These are phyloP conservation scores for Nerophis lumbriciformis DNA, from an alignment of 2,113 vertebrate species.

Conservation along the genomic window DNA sequence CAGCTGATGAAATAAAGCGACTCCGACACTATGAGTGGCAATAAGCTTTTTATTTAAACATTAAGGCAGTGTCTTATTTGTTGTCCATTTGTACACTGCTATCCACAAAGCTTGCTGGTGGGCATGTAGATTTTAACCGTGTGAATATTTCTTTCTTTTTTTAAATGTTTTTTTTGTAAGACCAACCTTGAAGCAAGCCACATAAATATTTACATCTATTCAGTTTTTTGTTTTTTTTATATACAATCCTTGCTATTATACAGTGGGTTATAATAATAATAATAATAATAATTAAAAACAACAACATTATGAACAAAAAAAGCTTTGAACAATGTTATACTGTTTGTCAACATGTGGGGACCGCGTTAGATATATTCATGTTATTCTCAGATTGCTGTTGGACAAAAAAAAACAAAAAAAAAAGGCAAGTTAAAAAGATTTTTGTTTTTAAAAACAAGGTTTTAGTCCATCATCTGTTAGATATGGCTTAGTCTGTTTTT, in stretches of 20 bases:
- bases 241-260: conserved; percentile 75
- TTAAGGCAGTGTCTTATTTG: conserved; percentile 76
- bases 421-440: conserved; percentile 41
- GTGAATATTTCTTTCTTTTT: conserved; percentile 65
- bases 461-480: conserved; percentile 40
- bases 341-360: conserved; percentile 27
- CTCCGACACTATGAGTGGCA: conserved; percentile 63
- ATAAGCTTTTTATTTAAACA: conserved; percentile 82
- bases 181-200: conserved; percentile 78
- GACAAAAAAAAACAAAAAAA: conserved; percentile 39
- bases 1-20: conserved; percentile 19
- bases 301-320: conserved; percentile 70
- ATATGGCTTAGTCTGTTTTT: conserved; percentile 64
- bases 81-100: conserved; percentile 72
- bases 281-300: conserved; percentile 53
- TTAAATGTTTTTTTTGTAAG: conserved; percentile 41
- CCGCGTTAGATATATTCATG: conserved; percentile 15
- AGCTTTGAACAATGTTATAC: conserved; percentile 62
- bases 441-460: conserved; percentile 34
- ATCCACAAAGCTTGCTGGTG: conserved; percentile 75
- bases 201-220: conserved; percentile 82
- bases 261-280: conserved; percentile 69
- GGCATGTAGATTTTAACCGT: conserved; percentile 74
- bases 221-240: conserved; percentile 58
- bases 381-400: conserved; percentile 20